These are phyloP conservation scores for Melanotaenia parkinsoni DNA, from an alignment of 2,797 vertebrate genomes.

Conservation along the genomic window DNA sequence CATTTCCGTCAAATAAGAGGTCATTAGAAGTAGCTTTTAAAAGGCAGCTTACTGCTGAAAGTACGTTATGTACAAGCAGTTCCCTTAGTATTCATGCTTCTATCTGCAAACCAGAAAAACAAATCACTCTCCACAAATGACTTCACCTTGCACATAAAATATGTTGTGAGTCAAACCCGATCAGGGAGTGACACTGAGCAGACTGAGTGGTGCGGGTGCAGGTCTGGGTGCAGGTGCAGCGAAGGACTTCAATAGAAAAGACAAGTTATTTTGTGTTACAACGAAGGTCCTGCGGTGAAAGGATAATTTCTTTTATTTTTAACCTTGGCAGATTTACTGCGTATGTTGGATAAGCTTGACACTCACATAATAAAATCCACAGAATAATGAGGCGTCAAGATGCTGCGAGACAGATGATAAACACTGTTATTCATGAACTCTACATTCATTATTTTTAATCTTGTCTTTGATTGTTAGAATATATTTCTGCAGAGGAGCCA, in stretches of 20 bases:
- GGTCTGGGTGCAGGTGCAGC: conserved; percentile 1
- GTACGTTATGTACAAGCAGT: not conserved
- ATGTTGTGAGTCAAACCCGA: conserved; percentile 1
- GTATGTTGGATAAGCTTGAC: conserved; percentile 11
- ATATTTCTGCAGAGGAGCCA: conserved; percentile 1
- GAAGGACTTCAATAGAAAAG: conserved; percentile 21
- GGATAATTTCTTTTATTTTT: conserved; percentile 3
- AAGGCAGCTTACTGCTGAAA: not conserved
- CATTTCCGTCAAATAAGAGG: not conserved
- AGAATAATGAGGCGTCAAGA: conserved; percentile 8
- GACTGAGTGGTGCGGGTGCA: conserved; percentile 3
- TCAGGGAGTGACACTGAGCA: conserved; percentile 14
- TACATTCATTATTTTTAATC: conserved; percentile 4
- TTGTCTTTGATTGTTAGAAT: conserved; percentile 4
- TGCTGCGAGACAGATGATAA: conserved; percentile 10
- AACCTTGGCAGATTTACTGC: conserved; percentile 20
- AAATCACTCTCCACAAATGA: conserved; percentile 6
- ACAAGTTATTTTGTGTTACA: conserved; percentile 20
- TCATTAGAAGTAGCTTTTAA: not conserved
- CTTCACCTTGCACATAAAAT: not conserved
- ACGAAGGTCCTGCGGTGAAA: conserved; percentile 17
- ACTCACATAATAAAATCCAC: conserved; percentile 10
- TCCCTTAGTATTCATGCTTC: not conserved
- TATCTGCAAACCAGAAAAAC: not conserved
- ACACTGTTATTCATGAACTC: conserved; percentile 10